Evolutionary conservation across 2,888 invertebrate genomes (phyloP), one percentile per base, ranked within the genome.

Genomic region (Liposcelis brunnea): DNA sequence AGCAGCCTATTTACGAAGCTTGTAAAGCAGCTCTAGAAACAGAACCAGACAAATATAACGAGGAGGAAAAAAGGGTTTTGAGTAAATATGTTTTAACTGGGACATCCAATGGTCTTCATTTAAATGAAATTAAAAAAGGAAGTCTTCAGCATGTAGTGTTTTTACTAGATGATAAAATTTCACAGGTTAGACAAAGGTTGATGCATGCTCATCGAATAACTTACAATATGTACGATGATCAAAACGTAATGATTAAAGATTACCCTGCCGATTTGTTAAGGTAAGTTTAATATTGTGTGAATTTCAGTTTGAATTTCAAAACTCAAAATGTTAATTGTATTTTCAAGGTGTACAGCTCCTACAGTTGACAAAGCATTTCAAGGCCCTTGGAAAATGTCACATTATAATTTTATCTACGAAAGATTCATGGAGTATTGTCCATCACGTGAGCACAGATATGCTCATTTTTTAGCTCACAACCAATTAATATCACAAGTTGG

Each of bases 371-470:
- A 77, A 45, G 68, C 68, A 0, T 56, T 61, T 1, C 68, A 72
- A 53, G 91, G 90, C 0, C 91, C 93, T 0, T 93, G 91, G 91
- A 75, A 70, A 51, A 67, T 86, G 1, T 80, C 78, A 0, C 65
- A 90, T n/a, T 72, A 82, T 45, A 78, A 81, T 1, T 69, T 76
- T 50, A 68, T 86, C 40, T 78, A 78, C 52, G 66, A 74, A 47
- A 72, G 74, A 3, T 85, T 91, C 59, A 69, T 94, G 65, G 80
- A 87, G 60, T 75, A 86, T 61, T 94, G 94, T 59, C 79, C 85
- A 0, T 78, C 83, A 57, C 69, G 84, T 49, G 66, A 71, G 32
- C 60, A 81, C 34, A 70, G 94, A 31, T 85, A 80, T 79, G 86
- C 85, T 57, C 64, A 83, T 1, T 94, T 91, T 90, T 75, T 80